A percentile compares a stretch with the other conserved stretches of the same genome.
These are phyloP conservation scores for Microctonus hyperodae DNA, from an alignment of 2,888 invertebrate genomes.

Conservation along the genomic window DNA sequence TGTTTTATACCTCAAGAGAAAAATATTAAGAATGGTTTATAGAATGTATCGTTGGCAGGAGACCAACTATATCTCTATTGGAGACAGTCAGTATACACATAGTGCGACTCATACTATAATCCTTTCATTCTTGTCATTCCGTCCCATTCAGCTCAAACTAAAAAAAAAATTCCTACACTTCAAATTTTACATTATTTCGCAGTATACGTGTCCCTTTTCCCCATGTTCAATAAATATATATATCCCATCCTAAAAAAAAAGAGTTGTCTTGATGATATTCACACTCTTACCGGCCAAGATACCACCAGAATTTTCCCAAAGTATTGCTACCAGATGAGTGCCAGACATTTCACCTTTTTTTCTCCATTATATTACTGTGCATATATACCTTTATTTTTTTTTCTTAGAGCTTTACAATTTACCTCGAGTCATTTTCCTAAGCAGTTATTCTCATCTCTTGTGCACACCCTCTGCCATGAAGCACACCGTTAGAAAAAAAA, in stretches of 20 bases:
- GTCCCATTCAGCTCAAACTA: background rate
- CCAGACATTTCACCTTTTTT: background rate
- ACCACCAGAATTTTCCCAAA: background rate
- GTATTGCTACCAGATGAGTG: background rate
- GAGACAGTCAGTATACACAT: too few relatives aligned
- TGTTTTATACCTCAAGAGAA: constrained; percentile 5
- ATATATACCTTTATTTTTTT: background rate
- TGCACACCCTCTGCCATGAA: background rate
- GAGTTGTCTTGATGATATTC: background rate
- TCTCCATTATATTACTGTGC: too few relatives aligned
- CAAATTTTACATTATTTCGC: background rate
- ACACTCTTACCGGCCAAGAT: background rate
- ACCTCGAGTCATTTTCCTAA: background rate
- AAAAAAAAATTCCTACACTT: background rate
- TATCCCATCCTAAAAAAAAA: background rate
- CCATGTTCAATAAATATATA: background rate
- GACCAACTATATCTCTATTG: constrained; percentile 14
- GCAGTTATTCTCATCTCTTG: background rate
- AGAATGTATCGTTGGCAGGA: constrained; percentile 3
- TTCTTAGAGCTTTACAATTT: background rate
- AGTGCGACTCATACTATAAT: too few relatives aligned
- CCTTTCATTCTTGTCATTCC: background rate
- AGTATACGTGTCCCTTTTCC: background rate
- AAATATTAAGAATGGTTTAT: constrained; percentile 1
- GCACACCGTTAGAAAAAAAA: background rate